phyloP scores from a whole-genome alignment of 2,888 invertebrate species.

The Drosophila putrida region DNA sequence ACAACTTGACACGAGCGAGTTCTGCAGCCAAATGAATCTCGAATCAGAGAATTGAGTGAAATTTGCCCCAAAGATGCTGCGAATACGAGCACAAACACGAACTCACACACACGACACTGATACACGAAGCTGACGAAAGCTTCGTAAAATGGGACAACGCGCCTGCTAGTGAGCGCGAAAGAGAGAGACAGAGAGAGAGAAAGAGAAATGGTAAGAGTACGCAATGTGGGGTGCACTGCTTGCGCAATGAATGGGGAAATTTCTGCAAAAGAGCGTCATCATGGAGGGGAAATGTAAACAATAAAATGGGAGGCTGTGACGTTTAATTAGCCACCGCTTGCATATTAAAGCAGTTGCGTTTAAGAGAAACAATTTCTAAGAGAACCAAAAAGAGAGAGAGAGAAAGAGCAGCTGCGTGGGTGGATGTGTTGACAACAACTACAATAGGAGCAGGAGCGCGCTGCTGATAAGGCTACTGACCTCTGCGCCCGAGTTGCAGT shows the following conservation, averaged over 20 bases:
- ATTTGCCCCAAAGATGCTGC: constrained; percentile 76
- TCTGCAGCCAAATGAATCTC: constrained; percentile 83
- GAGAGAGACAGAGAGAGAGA: not conserved
- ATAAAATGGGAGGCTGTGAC: constrained; percentile 58
- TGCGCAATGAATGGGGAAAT: constrained; percentile 45
- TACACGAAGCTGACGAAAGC: constrained; percentile 36
- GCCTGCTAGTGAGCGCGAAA: constrained; percentile 4
- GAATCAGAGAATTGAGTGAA: constrained; percentile 50
- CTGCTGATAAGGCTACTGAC: constrained; percentile 79
- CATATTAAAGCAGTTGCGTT: constrained; percentile 57
- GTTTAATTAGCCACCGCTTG: constrained; percentile 84
- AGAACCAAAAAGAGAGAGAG: constrained; percentile 31
- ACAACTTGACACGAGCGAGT: constrained; percentile 80
- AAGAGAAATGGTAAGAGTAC: constrained; percentile 5
- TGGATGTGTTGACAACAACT: constrained; percentile 30
- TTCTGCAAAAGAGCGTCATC: constrained; percentile 22
- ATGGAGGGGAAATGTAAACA: constrained; percentile 75
- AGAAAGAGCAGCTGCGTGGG: constrained; percentile 50
- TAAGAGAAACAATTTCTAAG: constrained; percentile 29
- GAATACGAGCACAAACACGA: constrained; percentile 14
- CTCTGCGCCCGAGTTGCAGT: constrained; percentile 66
- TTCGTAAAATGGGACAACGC: constrained; percentile 50
- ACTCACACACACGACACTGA: not conserved
- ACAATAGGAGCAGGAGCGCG: constrained; percentile 20
- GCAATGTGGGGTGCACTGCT: constrained; percentile 23